A percentile compares a stretch with the other conserved stretches of the same genome.
Conservation (phyloP, 2,113 vertebrate species). For the Hoplias malabaricus region DNA sequence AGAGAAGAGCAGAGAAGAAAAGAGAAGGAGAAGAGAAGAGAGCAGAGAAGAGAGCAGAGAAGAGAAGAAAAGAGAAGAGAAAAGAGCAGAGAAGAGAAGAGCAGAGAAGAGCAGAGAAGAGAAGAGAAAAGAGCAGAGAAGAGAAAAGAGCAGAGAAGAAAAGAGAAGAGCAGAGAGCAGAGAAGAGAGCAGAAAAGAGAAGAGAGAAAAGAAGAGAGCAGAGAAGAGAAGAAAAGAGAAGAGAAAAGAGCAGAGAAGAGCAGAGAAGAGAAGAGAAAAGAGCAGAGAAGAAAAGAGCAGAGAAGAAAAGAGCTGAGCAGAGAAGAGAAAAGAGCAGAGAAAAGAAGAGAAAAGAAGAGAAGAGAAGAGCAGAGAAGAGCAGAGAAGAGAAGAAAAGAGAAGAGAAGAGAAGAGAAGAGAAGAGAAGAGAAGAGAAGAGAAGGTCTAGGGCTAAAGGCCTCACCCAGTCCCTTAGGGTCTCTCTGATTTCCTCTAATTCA, state of each 20-base stretch:
- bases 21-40: not conserved
- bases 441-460: slow-evolving; percentile 7
- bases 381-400: not conserved
- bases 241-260: not conserved
- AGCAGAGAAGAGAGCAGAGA: not conserved
- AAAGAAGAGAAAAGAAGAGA: not conserved
- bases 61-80: too few relatives aligned
- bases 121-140: not conserved
- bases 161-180: too few relatives aligned
- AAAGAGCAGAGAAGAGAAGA: not conserved
- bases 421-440: not conserved
- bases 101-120: not conserved
- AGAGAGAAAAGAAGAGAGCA: not conserved
- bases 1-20: not conserved
- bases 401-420: not conserved
- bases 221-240: not conserved
- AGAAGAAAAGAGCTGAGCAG: not conserved
- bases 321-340: not conserved
- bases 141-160: too few relatives aligned
- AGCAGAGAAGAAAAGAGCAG: not conserved
- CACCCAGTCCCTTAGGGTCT: slow-evolving; percentile 43
- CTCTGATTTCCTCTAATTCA: slow-evolving; percentile 37
- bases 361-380: not conserved
- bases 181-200: not conserved
- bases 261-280: not conserved